Base-by-base conservation (phyloP, 1,140 invertebrate genomes). In the Trachelipus rathkii region DNA sequence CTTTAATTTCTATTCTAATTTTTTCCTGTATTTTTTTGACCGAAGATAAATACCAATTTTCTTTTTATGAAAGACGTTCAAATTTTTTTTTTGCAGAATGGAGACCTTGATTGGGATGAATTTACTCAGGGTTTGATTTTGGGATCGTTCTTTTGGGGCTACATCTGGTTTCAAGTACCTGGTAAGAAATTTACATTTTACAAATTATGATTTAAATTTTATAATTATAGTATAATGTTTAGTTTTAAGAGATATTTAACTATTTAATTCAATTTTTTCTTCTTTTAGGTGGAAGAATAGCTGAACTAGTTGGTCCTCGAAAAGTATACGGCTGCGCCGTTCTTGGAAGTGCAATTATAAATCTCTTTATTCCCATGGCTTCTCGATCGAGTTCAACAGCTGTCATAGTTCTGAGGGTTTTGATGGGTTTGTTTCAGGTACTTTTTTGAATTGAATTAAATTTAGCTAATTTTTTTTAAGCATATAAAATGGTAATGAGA, bases 101-200 rank as follows among this genome's bases (percentile, higher is more conserved):
- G 79, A 8, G 77, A 78, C 33, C 78, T 80, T 53, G 66, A 73
- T 45, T 80, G 79, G 79, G 69, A 80, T 67, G 82, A 82, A 19
- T 79, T 78, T 19, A 81, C 78, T 10, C 84, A 86, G 78, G 82
- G 83, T 43, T 46, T 84, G 10, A 83, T 87, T 15, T 74, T 86
- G 10, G 83, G 83, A 9, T 67, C 81, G 15, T 87, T 86, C 81
- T 86, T 86, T 79, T 83, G 83, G 79, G 86, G 86, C 0, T 87
- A 86, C 77, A 81, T 85, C 7, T 68, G 84, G 23, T 84, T 84
- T 0, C 87, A 88, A 81, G 79, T 88, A 23, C 86, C 86, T 9
- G 87, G 85, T 45, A 84, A 85, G 46, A 1, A 33, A 33, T 33
- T 33, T 33, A 33, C 1, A 33, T n/a, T n/a, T n/a, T n/a, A n/a